These are phyloP conservation scores for Cariama cristata DNA, from an alignment of 2,113 vertebrate species.

Conservation along the genomic window DNA sequence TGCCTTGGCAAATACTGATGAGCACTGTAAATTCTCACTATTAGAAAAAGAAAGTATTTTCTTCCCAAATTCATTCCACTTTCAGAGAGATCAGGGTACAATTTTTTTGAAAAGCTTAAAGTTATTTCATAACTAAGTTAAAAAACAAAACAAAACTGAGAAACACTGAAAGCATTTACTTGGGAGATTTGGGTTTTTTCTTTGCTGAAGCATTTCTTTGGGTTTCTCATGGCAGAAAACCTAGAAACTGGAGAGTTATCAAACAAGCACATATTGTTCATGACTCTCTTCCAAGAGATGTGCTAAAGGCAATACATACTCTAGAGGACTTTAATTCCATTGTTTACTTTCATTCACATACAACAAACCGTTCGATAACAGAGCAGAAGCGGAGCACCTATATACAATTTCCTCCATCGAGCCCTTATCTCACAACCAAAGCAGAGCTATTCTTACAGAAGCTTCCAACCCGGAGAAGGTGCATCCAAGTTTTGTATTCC, in stretches of 20 bases:
- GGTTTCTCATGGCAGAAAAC: not conserved
- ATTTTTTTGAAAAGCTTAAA: not conserved
- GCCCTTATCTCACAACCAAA: not conserved
- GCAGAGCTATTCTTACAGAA: not conserved
- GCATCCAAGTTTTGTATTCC: conserved; percentile 54
- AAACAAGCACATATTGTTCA: not conserved
- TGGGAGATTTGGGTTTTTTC: not conserved
- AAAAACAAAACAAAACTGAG: not conserved
- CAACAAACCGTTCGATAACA: not conserved
- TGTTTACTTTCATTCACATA: not conserved
- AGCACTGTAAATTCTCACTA: not conserved
- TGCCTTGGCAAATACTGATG: not conserved
- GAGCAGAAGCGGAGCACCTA: not conserved
- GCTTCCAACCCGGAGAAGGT: not conserved
- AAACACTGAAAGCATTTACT: not conserved
- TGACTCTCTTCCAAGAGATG: not conserved
- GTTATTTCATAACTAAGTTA: not conserved
- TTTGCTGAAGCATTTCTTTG: not conserved
- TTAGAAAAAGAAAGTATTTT: not conserved
- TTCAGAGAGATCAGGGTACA: not conserved
- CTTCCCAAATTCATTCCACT: not conserved
- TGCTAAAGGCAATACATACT: not conserved
- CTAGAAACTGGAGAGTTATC: not conserved
- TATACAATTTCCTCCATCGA: not conserved
- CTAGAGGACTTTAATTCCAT: not conserved